phyloP scores from a whole-genome alignment of 2,888 invertebrate species.

The Sarcophaga variegata region DNA sequence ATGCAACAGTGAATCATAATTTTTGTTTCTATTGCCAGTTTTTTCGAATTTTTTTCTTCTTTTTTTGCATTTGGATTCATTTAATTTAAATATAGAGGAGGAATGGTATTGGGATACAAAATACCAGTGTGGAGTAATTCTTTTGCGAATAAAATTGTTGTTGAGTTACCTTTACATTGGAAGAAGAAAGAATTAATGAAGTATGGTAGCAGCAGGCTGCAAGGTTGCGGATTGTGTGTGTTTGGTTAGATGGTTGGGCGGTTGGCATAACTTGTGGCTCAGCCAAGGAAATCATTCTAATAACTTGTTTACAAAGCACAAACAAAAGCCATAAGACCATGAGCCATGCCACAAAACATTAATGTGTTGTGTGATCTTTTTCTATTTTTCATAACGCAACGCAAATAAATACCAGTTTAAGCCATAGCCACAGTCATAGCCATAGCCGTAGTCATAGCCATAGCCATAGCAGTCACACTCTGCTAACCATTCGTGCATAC shows the following conservation, averaged over 20 bases:
- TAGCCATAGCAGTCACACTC: neutral
- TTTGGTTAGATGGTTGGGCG: neutral
- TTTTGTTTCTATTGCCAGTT: conserved; percentile 33
- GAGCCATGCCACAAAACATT: neutral
- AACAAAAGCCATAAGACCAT: neutral
- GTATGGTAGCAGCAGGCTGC: neutral
- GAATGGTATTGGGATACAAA: neutral
- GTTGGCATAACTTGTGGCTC: neutral
- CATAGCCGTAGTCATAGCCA: no score
- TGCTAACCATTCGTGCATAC: neutral
- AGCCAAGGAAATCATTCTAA: conserved; percentile 58
- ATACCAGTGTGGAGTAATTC: conserved; percentile 19
- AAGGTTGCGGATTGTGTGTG: neutral
- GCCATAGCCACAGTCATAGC: neutral
- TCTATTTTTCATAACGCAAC: conserved; percentile 43
- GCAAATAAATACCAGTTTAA: conserved; percentile 52
- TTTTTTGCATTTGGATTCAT: conserved; percentile 36
- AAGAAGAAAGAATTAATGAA: neutral
- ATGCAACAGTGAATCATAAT: conserved; percentile 57
- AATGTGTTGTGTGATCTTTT: conserved; percentile 36
- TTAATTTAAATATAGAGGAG: conserved; percentile 52
- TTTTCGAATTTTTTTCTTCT: conserved; percentile 2
- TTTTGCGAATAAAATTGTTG: neutral
- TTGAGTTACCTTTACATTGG: neutral
- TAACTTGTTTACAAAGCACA: conserved; percentile 30